A percentile compares a stretch with the other conserved stretches of the same genome.
phyloP scores from a whole-genome alignment of 2,888 invertebrate species.

The Aspidiotus rigidus region DNA sequence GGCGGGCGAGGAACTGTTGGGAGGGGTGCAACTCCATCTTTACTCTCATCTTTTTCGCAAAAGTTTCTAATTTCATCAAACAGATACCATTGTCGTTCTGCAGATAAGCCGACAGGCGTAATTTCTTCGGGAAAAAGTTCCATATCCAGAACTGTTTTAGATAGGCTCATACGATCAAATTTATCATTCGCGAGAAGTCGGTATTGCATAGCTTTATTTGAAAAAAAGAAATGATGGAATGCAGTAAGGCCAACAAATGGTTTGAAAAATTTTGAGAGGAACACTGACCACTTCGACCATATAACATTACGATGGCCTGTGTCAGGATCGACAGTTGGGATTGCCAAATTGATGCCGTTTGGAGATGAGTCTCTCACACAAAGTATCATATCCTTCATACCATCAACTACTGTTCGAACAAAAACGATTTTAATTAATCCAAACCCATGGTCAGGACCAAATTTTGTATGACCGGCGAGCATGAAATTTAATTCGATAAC shows the following conservation, averaged over 20 bases:
- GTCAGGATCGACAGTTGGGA: no score
- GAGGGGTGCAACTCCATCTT: neutral
- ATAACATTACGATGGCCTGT: no score
- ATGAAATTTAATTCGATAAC: conserved; percentile 2
- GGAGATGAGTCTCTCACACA: conserved; percentile 6
- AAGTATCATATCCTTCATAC: neutral
- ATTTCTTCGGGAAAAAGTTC: neutral
- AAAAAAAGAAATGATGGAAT: conserved; percentile 4
- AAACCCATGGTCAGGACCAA: conserved; percentile 11
- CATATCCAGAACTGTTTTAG: neutral
- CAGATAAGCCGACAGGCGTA: neutral
- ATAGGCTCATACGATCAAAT: neutral
- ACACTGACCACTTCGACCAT: neutral
- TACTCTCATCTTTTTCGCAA: no score
- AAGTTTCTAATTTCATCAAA: neutral
- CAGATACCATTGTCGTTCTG: conserved; percentile 4
- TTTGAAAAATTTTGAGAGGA: neutral
- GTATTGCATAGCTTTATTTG: neutral
- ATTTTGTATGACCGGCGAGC: conserved; percentile 7
- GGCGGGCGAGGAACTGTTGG: neutral
- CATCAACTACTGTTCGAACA: neutral
- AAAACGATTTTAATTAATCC: conserved; percentile 6
- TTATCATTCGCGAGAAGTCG: neutral
- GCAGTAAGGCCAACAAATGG: neutral
- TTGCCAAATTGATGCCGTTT: neutral